Conservation (phyloP, 1,140 invertebrate genomes). For the Carposina sasakii region DNA sequence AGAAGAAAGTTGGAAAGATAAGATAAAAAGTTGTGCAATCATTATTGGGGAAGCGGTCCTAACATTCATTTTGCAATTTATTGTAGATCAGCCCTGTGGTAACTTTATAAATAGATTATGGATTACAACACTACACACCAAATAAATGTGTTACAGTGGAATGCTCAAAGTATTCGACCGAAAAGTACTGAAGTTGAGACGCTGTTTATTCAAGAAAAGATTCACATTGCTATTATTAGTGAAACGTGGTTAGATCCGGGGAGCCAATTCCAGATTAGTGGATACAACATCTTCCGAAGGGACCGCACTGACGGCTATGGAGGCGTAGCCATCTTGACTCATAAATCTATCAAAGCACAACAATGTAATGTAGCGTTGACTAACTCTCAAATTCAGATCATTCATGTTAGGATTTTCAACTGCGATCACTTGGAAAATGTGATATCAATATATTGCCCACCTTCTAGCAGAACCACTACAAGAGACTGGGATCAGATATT, state of each 20-base stretch:
- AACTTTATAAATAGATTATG: neutral
- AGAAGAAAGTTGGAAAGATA: no score
- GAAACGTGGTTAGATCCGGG: constrained; percentile 6
- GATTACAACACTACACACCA: neutral
- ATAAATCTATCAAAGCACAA: constrained; percentile 4
- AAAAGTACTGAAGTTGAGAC: constrained; percentile 1
- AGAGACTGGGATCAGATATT: constrained; percentile 7
- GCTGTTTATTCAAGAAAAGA: constrained; percentile 8
- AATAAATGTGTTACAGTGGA: constrained; percentile 7
- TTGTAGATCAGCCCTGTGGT: neutral
- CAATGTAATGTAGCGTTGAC: neutral
- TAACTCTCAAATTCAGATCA: neutral
- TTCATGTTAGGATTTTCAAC: neutral
- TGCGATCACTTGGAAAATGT: constrained; percentile 1
- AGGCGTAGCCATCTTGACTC: neutral
- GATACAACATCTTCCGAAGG: constrained; percentile 1
- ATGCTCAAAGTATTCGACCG: neutral
- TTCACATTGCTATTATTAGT: constrained; percentile 4
- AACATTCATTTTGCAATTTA: neutral
- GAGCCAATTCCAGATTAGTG: neutral
- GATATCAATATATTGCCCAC: constrained; percentile 6
- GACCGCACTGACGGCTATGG: constrained; percentile 6
- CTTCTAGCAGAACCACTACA: neutral
- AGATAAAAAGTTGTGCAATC: neutral
- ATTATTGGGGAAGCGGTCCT: neutral